Evolutionary conservation across 2,888 invertebrate species (phyloP), one percentile per base, ranked within the genome.

Genomic region (Microdon myrmicae): DNA sequence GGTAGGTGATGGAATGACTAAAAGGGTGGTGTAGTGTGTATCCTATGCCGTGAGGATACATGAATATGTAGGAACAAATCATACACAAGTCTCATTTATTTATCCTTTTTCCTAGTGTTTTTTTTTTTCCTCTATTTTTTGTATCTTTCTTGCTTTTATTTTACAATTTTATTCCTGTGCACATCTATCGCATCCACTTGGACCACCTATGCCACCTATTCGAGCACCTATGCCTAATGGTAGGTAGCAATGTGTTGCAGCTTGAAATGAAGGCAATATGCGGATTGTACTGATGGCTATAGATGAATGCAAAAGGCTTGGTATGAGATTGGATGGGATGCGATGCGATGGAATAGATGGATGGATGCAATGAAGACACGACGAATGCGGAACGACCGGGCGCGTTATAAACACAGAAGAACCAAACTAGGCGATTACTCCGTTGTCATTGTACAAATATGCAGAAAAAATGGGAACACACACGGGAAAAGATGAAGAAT

Each of bases 261-360:
- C n/a, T n/a, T n/a, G 55, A 60, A 60, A 60, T 55, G 60, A 61
- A 61, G 55, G 60, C 44, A 61, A 61, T 61, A 55, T 60, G 60
- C 38, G 55, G 38, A 49, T 48, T 38, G 48, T 61, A 44, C 48
- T 61, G 55, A 55, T 55, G 55, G 60, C 32, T 48, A 55, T 32
- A 38, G 48, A 26, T 34, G 9, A 16, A 31, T 48, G 47, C 34
- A 23, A 44, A 19, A 13, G 17, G 20, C 37, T 3, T 3, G 10
- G 3, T 13, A n/a, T n/a, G n/a, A n/a, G n/a, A n/a, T n/a, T n/a
- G n/a, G n/a, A n/a, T n/a, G n/a, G n/a, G n/a, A n/a, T n/a, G n/a
- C n/a, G n/a, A n/a, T n/a, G n/a, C n/a, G n/a, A n/a, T n/a, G n/a
- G n/a, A n/a, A n/a, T n/a, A n/a, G 23, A 25, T 10, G 14, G 25